A percentile compares a stretch with the other conserved stretches of the same genome.
Conservation (phyloP, 92 coral and sea anemone genomes). For the Isaurus tuberculatus region DNA sequence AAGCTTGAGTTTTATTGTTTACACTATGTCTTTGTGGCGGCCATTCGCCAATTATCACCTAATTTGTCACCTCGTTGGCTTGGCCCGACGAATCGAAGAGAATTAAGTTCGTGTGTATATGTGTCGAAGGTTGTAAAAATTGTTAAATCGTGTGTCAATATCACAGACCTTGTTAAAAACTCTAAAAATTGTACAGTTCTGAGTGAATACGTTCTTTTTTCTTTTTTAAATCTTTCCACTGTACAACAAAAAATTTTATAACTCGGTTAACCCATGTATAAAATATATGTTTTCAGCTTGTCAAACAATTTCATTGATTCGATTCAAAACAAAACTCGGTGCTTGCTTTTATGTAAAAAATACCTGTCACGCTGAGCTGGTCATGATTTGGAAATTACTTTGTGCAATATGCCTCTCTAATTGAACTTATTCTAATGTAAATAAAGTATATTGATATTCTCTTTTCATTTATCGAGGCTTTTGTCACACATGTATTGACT, state of each 20-base stretch:
- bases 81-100: too few species aligned
- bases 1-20: background rate
- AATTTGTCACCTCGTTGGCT: conserved; percentile 44
- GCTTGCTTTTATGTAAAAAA: conserved; percentile 1
- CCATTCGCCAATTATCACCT: conserved; percentile 61
- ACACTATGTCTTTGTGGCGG: conserved; percentile 12
- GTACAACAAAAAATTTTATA: background rate
- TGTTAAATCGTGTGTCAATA: background rate
- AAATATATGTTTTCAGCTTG: background rate
- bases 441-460: conserved; percentile 25
- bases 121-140: conserved; percentile 17
- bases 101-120: background rate
- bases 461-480: too few species aligned
- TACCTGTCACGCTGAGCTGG: conserved; percentile 10
- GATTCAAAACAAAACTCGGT: background rate
- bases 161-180: background rate
- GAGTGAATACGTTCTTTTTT: background rate
- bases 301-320: background rate
- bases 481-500: background rate
- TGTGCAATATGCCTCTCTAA: conserved; percentile 22
- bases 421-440: conserved; percentile 46
- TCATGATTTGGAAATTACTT: conserved; percentile 7
- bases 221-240: background rate
- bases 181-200: background rate
- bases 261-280: background rate